Conservation (phyloP, 2,797 vertebrate genomes). For the Halcyon badia region DNA sequence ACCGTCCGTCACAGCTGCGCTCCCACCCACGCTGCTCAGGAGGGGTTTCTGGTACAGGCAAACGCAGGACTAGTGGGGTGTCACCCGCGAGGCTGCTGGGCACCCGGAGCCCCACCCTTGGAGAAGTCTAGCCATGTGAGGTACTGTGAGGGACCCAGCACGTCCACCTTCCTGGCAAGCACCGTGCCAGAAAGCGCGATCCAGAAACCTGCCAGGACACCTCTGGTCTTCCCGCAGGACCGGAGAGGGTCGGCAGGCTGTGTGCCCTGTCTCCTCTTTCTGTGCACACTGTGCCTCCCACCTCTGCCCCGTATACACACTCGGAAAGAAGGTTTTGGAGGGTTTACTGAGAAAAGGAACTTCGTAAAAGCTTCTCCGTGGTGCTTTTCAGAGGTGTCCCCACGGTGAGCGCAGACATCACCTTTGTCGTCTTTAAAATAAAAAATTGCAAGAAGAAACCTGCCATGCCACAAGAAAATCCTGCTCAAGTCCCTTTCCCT, state of each 20-base stretch:
- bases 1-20: accelerated
- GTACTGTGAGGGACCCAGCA: accelerated
- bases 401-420: background rate
- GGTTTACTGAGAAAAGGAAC: background rate
- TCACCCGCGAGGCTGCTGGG: background rate
- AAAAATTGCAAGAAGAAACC: background rate
- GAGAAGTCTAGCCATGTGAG: background rate
- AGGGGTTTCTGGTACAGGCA: background rate
- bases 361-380: background rate
- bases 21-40: background rate
- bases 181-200: accelerated
- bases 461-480: background rate
- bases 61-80: background rate
- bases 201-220: accelerated
- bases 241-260: background rate
- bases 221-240: background rate
- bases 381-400: background rate
- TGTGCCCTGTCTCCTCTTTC: no score
- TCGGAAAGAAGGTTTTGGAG: background rate
- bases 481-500: background rate
- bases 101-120: no score
- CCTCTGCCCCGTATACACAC: background rate
- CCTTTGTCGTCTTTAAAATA: background rate
- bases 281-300: accelerated
- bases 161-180: background rate